phyloP scores from a whole-genome alignment of 2,113 vertebrate species.

The Mystacornis crossleyi region DNA sequence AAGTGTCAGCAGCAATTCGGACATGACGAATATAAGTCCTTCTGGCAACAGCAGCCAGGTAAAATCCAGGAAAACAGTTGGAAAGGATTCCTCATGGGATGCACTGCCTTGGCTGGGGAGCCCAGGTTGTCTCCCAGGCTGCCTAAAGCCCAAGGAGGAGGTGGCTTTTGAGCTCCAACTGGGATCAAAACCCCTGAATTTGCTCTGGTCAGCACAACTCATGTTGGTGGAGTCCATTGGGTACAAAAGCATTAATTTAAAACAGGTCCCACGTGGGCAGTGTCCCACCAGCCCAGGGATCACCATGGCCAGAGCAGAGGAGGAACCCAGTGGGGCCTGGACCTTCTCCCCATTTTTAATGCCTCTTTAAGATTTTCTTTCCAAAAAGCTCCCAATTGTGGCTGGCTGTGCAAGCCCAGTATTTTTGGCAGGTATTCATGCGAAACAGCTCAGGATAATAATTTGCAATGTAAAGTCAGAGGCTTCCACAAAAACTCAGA shows the following conservation, averaged over 20 bases:
- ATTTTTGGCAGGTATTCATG: slow-evolving; percentile 2
- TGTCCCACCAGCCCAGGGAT: not conserved
- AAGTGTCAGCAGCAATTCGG: not conserved
- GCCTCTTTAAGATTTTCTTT: not conserved
- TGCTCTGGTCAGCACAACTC: not conserved
- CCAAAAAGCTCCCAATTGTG: not conserved
- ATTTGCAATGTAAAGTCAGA: not conserved
- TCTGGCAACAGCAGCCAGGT: not conserved
- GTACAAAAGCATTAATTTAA: rapidly evolving
- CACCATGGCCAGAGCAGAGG: not conserved
- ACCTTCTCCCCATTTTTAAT: not conserved
- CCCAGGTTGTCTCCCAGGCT: not conserved
- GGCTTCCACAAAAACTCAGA: not conserved
- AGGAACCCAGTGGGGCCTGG: not conserved
- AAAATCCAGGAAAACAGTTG: not conserved
- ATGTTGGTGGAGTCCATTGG: rapidly evolving
- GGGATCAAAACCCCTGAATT: not conserved
- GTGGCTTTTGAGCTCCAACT: rapidly evolving
- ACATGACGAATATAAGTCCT: rapidly evolving
- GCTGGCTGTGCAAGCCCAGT: not conserved
- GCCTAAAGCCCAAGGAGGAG: not conserved
- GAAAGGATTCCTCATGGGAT: not conserved
- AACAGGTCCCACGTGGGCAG: rapidly evolving
- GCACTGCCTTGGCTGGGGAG: not conserved
- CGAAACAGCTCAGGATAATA: not conserved